Evolutionary conservation across 2,797 vertebrate genomes (phyloP).

Genomic region (Pangasius macronema): DNA sequence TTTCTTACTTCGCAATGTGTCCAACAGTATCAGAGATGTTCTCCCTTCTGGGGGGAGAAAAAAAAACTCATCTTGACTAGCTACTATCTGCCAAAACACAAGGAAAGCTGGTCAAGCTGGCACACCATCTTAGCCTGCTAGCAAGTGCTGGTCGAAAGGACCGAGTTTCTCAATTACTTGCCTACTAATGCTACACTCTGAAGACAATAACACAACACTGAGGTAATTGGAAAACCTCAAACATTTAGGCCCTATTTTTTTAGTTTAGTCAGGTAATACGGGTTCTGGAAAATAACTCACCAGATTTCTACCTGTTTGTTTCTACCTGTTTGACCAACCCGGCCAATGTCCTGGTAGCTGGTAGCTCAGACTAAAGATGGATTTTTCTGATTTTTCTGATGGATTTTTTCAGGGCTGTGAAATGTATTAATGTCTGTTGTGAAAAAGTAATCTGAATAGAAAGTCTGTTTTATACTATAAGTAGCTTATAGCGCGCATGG

Average conservation of each 20-base stretch:
- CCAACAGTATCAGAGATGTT: not conserved
- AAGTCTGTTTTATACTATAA: not conserved
- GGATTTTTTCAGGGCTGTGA: not conserved
- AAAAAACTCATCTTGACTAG: not conserved
- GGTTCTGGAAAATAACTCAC: not conserved
- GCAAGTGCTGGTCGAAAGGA: not conserved
- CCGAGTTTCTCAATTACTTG: not conserved
- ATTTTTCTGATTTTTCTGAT: not conserved
- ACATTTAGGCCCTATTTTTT: not conserved
- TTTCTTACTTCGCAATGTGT: not conserved
- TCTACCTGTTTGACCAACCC: not conserved
- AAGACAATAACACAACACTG: not conserved
- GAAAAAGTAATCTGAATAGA: not conserved
- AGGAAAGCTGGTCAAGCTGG: not conserved
- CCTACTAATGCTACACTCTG: not conserved
- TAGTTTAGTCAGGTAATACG: not conserved
- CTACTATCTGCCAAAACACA: not conserved
- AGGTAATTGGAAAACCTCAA: not conserved
- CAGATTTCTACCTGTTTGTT: too few species aligned
- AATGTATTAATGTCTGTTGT: not conserved
- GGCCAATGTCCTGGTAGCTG: not conserved
- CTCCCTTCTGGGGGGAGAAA: not conserved
- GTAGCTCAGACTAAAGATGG: not conserved
- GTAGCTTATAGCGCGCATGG: not conserved
- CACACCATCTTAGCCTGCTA: not conserved